Base-by-base conservation (phyloP, 2,888 invertebrate species). In the Agrochola lychnidis region DNA sequence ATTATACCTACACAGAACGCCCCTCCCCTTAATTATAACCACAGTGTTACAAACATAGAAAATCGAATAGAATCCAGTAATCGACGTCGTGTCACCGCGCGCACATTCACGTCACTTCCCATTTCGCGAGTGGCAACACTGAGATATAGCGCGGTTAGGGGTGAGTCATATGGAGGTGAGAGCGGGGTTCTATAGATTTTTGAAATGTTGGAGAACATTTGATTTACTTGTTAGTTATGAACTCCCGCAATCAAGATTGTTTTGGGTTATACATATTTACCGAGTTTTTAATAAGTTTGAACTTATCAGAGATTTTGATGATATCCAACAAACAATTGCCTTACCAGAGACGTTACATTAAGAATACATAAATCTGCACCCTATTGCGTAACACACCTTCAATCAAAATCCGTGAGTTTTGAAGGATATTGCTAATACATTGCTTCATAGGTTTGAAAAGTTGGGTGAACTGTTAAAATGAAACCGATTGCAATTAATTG, bases 101-200 rank as follows among this genome's bases (percentile, higher is more conserved):
- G 87, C 87, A 91, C 92, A 91, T 93, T 92, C 91, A 90, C 89
- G 92, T 93, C 92, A 89, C 88, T 91, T 93, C 91, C 90, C 88
- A 93, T 93, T 91, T 92, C 88, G 82, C 82, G 87, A 88, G 84
- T 90, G 90, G 91, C 90, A 92, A 89, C 90, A 89, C 84, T 81
- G 85, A 80, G 82, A 82, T 79, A 81, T 82, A 75, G 80, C 73
- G 51, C 25, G 53, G 71, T 25, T 67, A 67, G 48, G 42, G 10
- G 30, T 56, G 56, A 56, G n/a, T 12, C n/a, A 5, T 12, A n/a
- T 56, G 56, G n/a, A 56, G 4, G n/a, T 4, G n/a, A 12, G 1
- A 56, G 25, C 1, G 10, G 12, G n/a, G 56, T 56, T 56, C 56
- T n/a, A 12, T 56, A n/a, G 56, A 56, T n/a, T 57, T 57, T 14